Percentiles rank a stretch among this genome's conserved stretches.
Evolutionary conservation across 2,113 vertebrate species (phyloP).

Genomic region (Paradisaea rubra): DNA sequence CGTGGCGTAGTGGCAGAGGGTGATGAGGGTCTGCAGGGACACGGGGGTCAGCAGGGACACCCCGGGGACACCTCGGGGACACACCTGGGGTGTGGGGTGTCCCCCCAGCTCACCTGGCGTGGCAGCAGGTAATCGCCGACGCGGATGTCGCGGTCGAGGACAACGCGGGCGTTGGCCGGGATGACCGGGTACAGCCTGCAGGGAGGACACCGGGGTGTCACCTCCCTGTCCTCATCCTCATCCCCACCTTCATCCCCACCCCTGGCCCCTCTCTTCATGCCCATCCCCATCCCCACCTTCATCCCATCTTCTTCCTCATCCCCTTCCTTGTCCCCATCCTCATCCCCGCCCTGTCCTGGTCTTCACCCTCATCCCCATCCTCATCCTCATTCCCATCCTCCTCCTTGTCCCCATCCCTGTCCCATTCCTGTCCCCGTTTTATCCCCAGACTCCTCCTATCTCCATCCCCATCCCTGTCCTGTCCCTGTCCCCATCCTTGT

Average conservation of each 20-base stretch:
- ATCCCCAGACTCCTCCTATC: no score
- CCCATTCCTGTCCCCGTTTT: neutral
- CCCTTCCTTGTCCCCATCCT: neutral
- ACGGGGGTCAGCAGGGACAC: neutral
- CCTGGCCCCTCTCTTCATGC: no score
- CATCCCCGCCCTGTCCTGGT: no score
- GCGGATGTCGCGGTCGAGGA: neutral
- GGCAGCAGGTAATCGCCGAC: neutral
- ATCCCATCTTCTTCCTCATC: neutral
- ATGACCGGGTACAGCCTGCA: neutral
- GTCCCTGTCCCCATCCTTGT: no score
- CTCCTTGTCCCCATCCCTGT: neutral
- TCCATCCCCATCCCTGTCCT: neutral
- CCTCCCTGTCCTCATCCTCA: neutral
- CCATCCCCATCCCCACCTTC: neutral
- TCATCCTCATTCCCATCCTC: neutral
- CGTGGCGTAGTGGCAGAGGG: neutral
- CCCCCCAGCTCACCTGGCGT: neutral
- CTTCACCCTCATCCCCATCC: neutral
- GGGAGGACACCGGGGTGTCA: neutral
- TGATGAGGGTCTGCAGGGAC: neutral
- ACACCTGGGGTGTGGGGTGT: accelerated
- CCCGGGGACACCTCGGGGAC: neutral
- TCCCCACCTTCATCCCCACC: no score
- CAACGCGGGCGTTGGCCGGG: neutral